Conservation (phyloP, 2,797 vertebrate species). For the Takifugu rubripes region DNA sequence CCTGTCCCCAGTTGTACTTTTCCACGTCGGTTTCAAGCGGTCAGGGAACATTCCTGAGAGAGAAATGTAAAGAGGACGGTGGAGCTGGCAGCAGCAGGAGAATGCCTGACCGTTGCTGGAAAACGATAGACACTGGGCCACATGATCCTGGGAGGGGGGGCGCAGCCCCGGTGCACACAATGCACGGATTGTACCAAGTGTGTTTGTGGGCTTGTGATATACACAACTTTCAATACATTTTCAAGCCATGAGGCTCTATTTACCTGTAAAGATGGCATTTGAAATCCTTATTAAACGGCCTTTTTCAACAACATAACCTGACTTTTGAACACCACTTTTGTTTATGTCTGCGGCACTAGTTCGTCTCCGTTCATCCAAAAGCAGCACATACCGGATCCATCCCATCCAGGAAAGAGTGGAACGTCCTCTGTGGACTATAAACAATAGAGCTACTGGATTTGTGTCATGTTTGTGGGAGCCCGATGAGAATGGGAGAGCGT, state of each 20-base stretch:
- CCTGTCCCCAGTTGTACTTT: not conserved
- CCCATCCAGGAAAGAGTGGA: constrained; percentile 69
- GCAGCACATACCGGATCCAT: constrained; percentile 61
- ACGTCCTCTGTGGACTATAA: constrained; percentile 58
- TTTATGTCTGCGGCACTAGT: constrained; percentile 14
- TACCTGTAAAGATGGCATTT: not conserved
- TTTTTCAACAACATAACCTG: too few species aligned
- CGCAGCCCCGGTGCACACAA: constrained; percentile 60
- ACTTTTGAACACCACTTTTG: not conserved
- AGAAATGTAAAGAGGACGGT: constrained; percentile 21
- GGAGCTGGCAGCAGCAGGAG: constrained; percentile 18
- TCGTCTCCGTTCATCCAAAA: constrained; percentile 27
- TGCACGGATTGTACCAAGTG: constrained; percentile 48
- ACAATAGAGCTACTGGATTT: constrained; percentile 63
- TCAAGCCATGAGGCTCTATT: constrained; percentile 2
- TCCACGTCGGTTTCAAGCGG: constrained; percentile 7
- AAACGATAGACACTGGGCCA: constrained; percentile 48
- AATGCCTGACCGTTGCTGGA: constrained; percentile 32
- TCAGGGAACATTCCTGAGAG: constrained; percentile 16
- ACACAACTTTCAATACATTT: constrained; percentile 9
- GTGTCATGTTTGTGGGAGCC: constrained; percentile 58
- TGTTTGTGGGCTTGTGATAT: constrained; percentile 19
- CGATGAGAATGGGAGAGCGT: constrained; percentile 26
- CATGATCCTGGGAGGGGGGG: constrained; percentile 54
- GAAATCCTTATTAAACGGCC: not conserved